Base-by-base conservation (phyloP, 2,888 invertebrate genomes). In the Leptodirus hochenwartii region DNA sequence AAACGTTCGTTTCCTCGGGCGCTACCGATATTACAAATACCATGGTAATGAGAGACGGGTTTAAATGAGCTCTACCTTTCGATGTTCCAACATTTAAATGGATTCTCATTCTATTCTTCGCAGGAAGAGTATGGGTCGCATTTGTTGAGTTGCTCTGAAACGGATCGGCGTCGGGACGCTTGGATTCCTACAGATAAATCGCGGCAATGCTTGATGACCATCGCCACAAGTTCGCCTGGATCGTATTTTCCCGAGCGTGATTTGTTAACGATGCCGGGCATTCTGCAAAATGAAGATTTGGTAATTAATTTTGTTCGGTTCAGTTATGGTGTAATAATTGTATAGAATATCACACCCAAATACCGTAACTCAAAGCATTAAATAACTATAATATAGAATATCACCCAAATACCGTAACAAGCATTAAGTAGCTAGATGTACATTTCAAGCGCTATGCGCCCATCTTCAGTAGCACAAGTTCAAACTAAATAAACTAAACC, bases 101-200 rank as follows among this genome's bases (percentile, higher is more conserved):
- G n/a, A n/a, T n/a, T n/a, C n/a, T n/a, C n/a, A n/a, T 22, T 30
- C 16, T 17, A 24, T 9, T 14, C 10, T 5, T 33, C 43, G 25
- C 35, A 50, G 50, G 51, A 53, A 36, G 47, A 45, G 10, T 54
- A 47, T 39, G 42, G 43, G 37, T 41, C 52, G 12, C 42, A 53
- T 37, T 45, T 54, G 6, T 48, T 50, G 15, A 40, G 49, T 3
- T 65, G 66, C 22, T 61, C 61, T 34, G 68, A 66, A 44, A 61
- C 60, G 2, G 67, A 68, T 32, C 56, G 69, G 41, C 49, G 69
- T 33, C 51, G 76, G 41, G 76, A 79, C 55, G 71, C 74, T 0
- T 88, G 87, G 87, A 73, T 87, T 42, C 80, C 84, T 2, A 74
- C 69, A 34, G 77, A 79, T 38, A 64, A 66, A 41, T 80, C 84